Percentiles rank a stretch among this genome's conserved stretches.
phyloP scores from a whole-genome alignment of 2,888 invertebrate genomes.

The Nomada fucata region DNA sequence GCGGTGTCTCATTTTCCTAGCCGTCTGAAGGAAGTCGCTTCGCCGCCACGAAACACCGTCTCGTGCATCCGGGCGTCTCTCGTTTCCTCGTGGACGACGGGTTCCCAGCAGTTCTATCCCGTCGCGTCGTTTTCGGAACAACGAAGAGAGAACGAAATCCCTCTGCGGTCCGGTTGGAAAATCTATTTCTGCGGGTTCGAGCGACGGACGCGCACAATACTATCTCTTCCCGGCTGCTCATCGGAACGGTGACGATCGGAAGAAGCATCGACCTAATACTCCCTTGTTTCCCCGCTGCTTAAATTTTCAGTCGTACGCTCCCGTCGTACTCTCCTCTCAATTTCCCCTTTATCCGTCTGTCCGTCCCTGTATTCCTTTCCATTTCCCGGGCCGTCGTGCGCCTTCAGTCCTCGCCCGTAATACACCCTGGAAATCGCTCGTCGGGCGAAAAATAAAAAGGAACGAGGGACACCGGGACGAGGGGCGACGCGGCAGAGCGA shows the following conservation, averaged over 20 bases:
- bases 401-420: constrained; percentile 16
- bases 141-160: background rate
- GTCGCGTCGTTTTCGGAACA: background rate
- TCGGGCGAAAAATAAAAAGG: constrained; percentile 54
- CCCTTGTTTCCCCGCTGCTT: constrained; percentile 24
- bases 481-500: background rate
- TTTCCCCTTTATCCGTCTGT: constrained; percentile 15
- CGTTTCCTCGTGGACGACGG: constrained; percentile 6
- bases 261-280: constrained; percentile 15
- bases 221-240: background rate
- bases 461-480: constrained; percentile 7
- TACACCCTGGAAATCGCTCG: constrained; percentile 49
- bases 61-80: constrained; percentile 14
- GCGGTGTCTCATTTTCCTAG: constrained; percentile 30
- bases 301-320: constrained; percentile 24
- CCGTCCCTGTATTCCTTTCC: constrained; percentile 12
- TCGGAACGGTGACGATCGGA: constrained; percentile 33
- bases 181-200: constrained; percentile 11
- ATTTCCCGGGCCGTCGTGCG: constrained; percentile 6
- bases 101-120: no score
- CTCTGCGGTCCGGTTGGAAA: background rate
- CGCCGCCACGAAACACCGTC: constrained; percentile 10
- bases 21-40: constrained; percentile 22
- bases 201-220: constrained; percentile 8
- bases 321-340: background rate